Evolutionary conservation across 23 tunicate species (phyloP), one percentile per base, ranked within the genome.

Genomic region (Trididemnum nubilum): DNA sequence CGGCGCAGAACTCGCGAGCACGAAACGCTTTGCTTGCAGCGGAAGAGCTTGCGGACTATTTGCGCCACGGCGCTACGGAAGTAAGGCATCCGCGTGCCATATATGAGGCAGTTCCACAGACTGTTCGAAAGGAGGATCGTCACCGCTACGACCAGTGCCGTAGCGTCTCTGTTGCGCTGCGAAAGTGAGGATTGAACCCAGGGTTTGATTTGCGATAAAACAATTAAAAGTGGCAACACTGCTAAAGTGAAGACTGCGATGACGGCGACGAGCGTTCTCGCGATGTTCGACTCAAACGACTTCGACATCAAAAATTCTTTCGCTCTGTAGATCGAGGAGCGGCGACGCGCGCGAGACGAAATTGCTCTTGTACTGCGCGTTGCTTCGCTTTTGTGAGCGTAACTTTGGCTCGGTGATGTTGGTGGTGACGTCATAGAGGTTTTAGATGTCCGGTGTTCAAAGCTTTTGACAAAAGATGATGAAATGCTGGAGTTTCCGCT

Each of bases 71-170:
- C 36, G 2, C 66, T 37, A 4, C 97, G 88, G 66, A 92, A 92
- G 40, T 92, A 91, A 24, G 94, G 92, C 97, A 92, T 92, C 34
- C 97, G 59, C 5, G 92, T 84, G 22, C 97, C 97, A 44, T 92
- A 92, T 2, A 92, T 87, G 0, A 92, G 51, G 49, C 78, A 92
- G 81, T 92, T 92, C 82, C 82, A 78, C 5, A 87, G 83, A 51
- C 92, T 81, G 73, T 92, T 92, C 2, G 86, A 84, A 49, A 92
- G 79, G 0, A 92, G 72, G 0, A 92, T 31, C 9, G 75, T 33
- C 23, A 34, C 38, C 18, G 75, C 39, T 36, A 69, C 75, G 15
- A 69, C 75, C 39, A 69, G 23, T 33, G 75, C 4, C 15, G 75
- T 69, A 12, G 23, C 28, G 28, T 63, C 69, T 63, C 23, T 63